Conservation (phyloP, 1,140 invertebrate species). For the Cherax quadricarinatus region DNA sequence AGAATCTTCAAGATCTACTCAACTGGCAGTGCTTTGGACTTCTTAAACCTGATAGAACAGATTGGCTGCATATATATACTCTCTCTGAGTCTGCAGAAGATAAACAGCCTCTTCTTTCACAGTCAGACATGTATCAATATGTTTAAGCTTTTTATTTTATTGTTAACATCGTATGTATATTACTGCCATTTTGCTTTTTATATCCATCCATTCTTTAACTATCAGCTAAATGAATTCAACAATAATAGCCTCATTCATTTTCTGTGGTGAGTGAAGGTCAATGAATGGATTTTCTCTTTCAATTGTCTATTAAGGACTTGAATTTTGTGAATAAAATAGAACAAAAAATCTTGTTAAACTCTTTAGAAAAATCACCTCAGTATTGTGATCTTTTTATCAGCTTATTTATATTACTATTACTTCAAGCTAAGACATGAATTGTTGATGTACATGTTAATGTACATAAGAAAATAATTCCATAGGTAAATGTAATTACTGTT, state of each 20-base stretch:
- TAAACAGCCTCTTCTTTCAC: slow-evolving; percentile 54
- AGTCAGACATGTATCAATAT: slow-evolving; percentile 69
- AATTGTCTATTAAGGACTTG: neutral
- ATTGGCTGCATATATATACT: slow-evolving; percentile 80
- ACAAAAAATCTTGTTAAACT: neutral
- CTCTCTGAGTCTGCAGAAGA: slow-evolving; percentile 74
- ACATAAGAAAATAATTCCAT: neutral
- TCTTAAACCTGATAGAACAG: slow-evolving; percentile 82
- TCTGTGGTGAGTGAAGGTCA: neutral
- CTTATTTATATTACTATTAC: neutral
- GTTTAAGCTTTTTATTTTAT: slow-evolving; percentile 39
- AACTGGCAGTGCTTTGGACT: slow-evolving; percentile 85
- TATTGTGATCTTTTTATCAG: neutral
- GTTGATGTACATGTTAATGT: neutral
- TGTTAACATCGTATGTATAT: neutral
- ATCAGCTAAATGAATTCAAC: neutral
- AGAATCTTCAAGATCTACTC: slow-evolving; percentile 91
- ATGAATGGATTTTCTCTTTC: slow-evolving; percentile 5
- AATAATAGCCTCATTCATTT: neutral
- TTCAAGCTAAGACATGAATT: neutral
- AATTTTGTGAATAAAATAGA: slow-evolving; percentile 1
- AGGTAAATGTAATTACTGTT: slow-evolving; percentile 7
- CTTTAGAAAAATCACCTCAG: neutral
- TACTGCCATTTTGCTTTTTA: neutral
- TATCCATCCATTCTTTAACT: neutral